A percentile compares a stretch with the other conserved stretches of the same genome.
Evolutionary conservation across 2,888 invertebrate species (phyloP).

Genomic region (Corythucha ciliata): DNA sequence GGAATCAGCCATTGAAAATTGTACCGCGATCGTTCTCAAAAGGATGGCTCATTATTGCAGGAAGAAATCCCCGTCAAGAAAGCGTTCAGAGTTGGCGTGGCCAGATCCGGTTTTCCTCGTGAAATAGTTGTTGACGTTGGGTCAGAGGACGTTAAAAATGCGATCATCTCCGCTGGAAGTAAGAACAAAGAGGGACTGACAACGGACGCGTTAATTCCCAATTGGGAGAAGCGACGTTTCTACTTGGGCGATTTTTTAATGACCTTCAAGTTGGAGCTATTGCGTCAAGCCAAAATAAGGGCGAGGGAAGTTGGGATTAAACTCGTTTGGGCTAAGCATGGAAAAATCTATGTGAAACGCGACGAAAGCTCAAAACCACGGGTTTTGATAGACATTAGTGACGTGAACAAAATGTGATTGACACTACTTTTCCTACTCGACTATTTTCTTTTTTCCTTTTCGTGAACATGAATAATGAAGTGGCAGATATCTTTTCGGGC

Average conservation of each 20-base stretch:
- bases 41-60: background rate
- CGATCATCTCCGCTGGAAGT: background rate
- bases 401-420: background rate
- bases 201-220: background rate
- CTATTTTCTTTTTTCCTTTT: too few species aligned
- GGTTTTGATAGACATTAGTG: background rate
- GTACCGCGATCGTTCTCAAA: too few species aligned
- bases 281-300: background rate
- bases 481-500: too few species aligned
- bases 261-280: background rate
- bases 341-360: background rate
- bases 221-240: background rate
- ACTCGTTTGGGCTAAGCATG: background rate
- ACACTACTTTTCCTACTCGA: too few species aligned
- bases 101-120: conserved; percentile 1
- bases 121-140: conserved; percentile 2
- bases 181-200: background rate
- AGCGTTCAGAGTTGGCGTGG: conserved; percentile 1
- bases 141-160: background rate
- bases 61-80: conserved; percentile 4
- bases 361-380: background rate
- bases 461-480: too few species aligned
- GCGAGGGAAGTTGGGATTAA: conserved; percentile 3
- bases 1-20: too few species aligned
- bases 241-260: conserved; percentile 3